Base-by-base conservation (phyloP, 2,113 vertebrate genomes). In the Xyliphius kryptos region DNA sequence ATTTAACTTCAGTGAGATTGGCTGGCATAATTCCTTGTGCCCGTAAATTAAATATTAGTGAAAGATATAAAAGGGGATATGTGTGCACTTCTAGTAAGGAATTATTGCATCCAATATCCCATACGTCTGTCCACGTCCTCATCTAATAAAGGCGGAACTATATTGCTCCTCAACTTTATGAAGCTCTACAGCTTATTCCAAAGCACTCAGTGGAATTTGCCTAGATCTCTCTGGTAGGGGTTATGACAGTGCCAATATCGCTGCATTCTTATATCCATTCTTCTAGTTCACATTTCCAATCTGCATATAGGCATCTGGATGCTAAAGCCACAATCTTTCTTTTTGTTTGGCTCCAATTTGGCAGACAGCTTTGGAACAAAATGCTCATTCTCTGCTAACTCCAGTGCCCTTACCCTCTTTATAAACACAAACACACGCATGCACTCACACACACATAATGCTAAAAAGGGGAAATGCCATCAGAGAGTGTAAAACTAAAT, bases 401-500 rank as follows among this genome's bases (percentile, higher is more conserved):
- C 80, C 83, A 84, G 84, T 84, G 74, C 80, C 80, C 81, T 68
- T 74, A 80, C 81, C 84, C 83, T 83, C 87, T 84, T 82, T 89
- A 87, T 87, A 60, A 88, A 6, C 71, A 82, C 85, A 82, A 72
- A 84, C 86, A 82, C 66, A 74, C 43, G 51, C 89, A 5, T 70
- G 81, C 84, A 80, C 74, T 83, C 87, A 20, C 72, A 43, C 36
- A 63, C n/a, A n/a, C n/a, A 79, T 86, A 87, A 87, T 86, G 85
- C 80, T 78, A 81, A 83, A 69, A 81, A 85, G 83, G 85, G 87
- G 86, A 89, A 91, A 89, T 85, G 79, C 84, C 81, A 86, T 88
- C 90, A 91, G 86, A 86, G 89, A 88, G 89, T 91, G 92, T 91
- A 91, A 95, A 93, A 95, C 93, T 88, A 94, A 97, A 95, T 91